phyloP scores from a whole-genome alignment of 2,888 invertebrate genomes.

The Zygaena filipendulae region DNA sequence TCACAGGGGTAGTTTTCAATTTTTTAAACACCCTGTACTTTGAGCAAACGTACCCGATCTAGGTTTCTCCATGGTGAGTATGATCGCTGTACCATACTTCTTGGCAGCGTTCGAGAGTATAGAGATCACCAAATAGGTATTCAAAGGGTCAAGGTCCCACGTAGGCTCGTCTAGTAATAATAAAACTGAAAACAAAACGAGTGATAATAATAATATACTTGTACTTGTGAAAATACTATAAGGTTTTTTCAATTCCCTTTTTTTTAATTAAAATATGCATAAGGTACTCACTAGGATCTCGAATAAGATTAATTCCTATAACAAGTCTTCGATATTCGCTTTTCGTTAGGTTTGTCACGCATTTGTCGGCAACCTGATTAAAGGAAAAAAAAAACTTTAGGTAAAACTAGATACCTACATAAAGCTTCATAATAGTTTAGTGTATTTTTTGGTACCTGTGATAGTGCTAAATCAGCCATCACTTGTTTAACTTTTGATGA shows the following conservation, averaged over 20 bases:
- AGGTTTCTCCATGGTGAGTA: conserved; percentile 93
- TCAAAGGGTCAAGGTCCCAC: conserved; percentile 92
- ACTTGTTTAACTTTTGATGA: conserved; percentile 91
- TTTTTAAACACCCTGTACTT: no score
- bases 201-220: not conserved
- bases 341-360: conserved; percentile 84
- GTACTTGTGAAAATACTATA: no score
- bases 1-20: no score
- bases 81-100: conserved; percentile 89
- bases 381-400: conserved; percentile 3
- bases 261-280: no score
- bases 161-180: conserved; percentile 94
- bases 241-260: no score
- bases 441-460: conserved; percentile 69
- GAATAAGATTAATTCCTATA: conserved; percentile 91
- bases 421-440: conserved; percentile 4
- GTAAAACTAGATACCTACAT: not conserved
- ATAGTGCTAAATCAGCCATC: conserved; percentile 91
- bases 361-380: conserved; percentile 78
- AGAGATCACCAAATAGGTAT: conserved; percentile 94
- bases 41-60: conserved; percentile 68
- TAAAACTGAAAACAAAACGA: conserved; percentile 71
- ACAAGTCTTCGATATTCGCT: conserved; percentile 91
- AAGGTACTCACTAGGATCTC: conserved; percentile 91
- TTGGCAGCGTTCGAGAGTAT: conserved; percentile 91